phyloP scores from a whole-genome alignment of 2,113 vertebrate species.

The Lepidothrix coronata region DNA sequence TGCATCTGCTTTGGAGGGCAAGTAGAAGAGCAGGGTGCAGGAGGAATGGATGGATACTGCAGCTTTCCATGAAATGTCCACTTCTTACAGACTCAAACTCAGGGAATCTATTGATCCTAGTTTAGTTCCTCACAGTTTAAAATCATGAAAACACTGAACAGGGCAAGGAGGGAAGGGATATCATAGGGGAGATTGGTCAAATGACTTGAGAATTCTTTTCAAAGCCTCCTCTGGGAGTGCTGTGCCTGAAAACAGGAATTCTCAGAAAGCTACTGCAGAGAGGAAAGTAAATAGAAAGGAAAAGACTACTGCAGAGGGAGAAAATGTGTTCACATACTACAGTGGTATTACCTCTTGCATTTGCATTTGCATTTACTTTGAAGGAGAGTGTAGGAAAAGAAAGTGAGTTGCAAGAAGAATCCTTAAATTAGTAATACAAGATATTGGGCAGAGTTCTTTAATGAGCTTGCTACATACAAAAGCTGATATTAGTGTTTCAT shows the following conservation, averaged over 20 bases:
- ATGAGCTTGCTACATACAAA: constrained; percentile 8
- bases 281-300: background rate
- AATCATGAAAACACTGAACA: background rate
- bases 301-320: background rate
- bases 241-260: background rate
- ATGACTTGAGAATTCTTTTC: background rate
- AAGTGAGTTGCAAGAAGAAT: background rate
- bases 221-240: background rate
- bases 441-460: background rate
- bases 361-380: background rate
- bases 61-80: background rate
- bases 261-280: background rate
- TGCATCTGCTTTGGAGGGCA: background rate
- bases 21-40: background rate
- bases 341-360: background rate
- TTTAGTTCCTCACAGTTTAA: background rate
- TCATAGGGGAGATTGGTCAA: background rate
- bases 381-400: background rate
- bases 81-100: background rate
- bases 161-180: background rate
- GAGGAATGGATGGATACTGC: background rate
- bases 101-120: background rate
- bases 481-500: constrained; percentile 44
- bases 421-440: background rate
- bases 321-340: background rate